Base-by-base conservation (phyloP, 2,888 invertebrate species). In the Hyppa rectilinea region DNA sequence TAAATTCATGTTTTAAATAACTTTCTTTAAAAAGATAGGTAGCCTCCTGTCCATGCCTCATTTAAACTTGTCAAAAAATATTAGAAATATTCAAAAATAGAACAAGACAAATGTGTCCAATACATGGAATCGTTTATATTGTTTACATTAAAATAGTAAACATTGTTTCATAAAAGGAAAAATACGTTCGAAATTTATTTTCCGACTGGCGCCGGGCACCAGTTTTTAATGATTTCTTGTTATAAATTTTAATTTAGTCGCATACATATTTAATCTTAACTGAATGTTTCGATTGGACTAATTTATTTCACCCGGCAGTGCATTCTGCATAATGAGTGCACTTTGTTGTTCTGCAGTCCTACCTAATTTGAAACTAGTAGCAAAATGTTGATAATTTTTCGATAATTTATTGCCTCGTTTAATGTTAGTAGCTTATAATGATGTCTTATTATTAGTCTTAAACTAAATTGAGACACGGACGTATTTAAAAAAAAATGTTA, bases 191-290 rank as follows among this genome's bases (percentile, higher is more conserved):
- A 66, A 71, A 77, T 71, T 67, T 67, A 75, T 77, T 78, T 76
- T 70, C 45, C 67, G 55, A 65, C 73, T 84, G 84, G 86, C 86
- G 84, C 84, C 85, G 58, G 63, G 73, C 82, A 76, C 85, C 72
- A 73, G 85, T 85, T 84, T 62, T 55, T 61, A 79, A 60, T 59
- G 65, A 63, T 53, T 64, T 55, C 55, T 67, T 56, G 47, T 53
- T 67, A 68, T 62, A 64, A 10, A 67, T 53, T 62, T 75, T 62
- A 75, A 77, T 75, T 53, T n/a, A 62, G n/a, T 67, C 47, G 38
- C 52, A 31, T 47, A 52, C 36, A 47, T 12, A 36, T 43, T 53
- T 66, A 31, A 53, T 63, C 29, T 50, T 12, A 29, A 34, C n/a
- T 29, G 14, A 68, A 63, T 61, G 55, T 53, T 52, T 62, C 66